Evolutionary conservation across 2,888 invertebrate species (phyloP).

Genomic region (Andrena flavipes): DNA sequence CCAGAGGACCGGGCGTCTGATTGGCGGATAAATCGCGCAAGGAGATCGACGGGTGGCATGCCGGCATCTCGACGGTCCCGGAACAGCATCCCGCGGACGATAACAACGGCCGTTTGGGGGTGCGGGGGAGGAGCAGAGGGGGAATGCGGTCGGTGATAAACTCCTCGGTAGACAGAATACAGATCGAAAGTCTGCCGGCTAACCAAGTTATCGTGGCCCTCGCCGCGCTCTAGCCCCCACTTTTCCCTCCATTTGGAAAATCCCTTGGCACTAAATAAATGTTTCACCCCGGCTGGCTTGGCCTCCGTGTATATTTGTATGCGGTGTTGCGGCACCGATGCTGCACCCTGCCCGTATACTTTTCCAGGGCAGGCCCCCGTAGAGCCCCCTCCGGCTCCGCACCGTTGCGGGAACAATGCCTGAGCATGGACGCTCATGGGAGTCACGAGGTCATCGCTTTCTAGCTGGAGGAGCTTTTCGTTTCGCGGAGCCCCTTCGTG

Average conservation of each 20-base stretch:
- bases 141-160: conserved; percentile 79
- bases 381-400: conserved; percentile 30
- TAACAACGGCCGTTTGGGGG: conserved; percentile 59
- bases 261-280: conserved; percentile 83
- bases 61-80: conserved; percentile 35
- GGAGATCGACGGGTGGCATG: conserved; percentile 56
- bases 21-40: conserved; percentile 51
- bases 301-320: conserved; percentile 77
- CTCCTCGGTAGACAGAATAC: conserved; percentile 82
- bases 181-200: conserved; percentile 82
- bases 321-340: conserved; percentile 72
- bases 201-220: conserved; percentile 81
- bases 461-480: conserved; percentile 69
- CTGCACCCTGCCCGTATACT: conserved; percentile 54
- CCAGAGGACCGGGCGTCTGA: neutral
- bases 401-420: conserved; percentile 44
- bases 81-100: conserved; percentile 56
- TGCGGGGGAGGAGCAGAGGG: conserved; percentile 35
- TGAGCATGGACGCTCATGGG: conserved; percentile 45
- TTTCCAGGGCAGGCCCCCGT: conserved; percentile 41
- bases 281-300: conserved; percentile 78
- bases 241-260: conserved; percentile 78
- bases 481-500: conserved; percentile 4
- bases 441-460: conserved; percentile 70
- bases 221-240: conserved; percentile 72